Evolutionary conservation across 2,113 vertebrate genomes (phyloP).

Genomic region (Tylochromis polylepis): DNA sequence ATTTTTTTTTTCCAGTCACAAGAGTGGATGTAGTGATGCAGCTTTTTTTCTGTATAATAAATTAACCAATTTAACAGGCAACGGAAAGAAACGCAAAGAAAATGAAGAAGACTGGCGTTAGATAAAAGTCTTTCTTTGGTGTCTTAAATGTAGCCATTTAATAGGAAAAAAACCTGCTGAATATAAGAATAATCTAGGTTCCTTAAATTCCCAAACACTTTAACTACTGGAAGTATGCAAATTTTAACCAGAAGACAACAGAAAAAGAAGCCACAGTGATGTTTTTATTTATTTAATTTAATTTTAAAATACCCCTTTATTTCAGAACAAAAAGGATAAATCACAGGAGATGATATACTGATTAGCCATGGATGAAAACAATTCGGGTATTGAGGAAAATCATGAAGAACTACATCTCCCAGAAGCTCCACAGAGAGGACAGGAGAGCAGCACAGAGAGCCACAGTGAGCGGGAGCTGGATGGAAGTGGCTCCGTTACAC

Average conservation of each 20-base stretch:
- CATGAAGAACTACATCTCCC: background rate
- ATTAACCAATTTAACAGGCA: no score
- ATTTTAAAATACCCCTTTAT: no score
- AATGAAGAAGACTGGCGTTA: no score
- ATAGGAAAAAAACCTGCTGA: no score
- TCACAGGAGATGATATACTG: background rate
- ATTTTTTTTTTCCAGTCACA: no score
- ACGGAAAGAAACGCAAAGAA: no score
- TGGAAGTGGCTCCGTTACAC: constrained; percentile 38
- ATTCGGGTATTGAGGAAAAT: background rate
- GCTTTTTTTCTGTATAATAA: no score
- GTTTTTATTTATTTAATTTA: background rate
- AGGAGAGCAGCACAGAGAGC: constrained; percentile 19
- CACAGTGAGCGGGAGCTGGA: constrained; percentile 24
- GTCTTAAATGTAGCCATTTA: no score
- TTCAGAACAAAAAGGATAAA: background rate
- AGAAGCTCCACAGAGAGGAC: constrained; percentile 13
- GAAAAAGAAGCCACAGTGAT: background rate
- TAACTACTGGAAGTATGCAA: background rate
- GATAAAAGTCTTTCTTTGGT: no score
- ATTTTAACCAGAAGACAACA: background rate
- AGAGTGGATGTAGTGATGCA: no score
- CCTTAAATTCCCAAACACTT: background rate
- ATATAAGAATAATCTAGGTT: background rate
- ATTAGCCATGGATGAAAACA: background rate